phyloP scores from a whole-genome alignment of 2,888 invertebrate species.

The Halocaridina rubra region DNA sequence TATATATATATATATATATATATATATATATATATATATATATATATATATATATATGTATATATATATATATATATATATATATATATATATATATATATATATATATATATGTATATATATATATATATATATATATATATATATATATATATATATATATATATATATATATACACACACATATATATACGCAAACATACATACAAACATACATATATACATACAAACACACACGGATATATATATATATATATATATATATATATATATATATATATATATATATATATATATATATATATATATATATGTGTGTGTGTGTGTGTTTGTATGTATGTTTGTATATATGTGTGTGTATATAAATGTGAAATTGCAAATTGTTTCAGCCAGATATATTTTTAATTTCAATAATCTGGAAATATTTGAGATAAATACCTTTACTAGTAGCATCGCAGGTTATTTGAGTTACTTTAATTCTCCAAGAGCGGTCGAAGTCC shows the following conservation, averaged over 20 bases:
- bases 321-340: too few species aligned
- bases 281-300: too few species aligned
- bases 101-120: constrained; percentile 28
- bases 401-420: too few species aligned
- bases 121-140: constrained; percentile 13
- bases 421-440: too few species aligned
- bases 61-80: not conserved
- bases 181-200: not conserved
- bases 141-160: constrained; percentile 2
- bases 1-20: too few species aligned
- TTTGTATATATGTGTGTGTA: too few species aligned
- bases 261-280: not conserved
- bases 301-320: too few species aligned
- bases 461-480: not conserved
- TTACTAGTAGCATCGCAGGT: not conserved
- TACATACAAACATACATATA: not conserved
- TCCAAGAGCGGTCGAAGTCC: constrained; percentile 14
- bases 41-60: too few species aligned
- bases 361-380: too few species aligned
- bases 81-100: constrained; percentile 22
- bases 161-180: constrained; percentile 1
- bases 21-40: too few species aligned
- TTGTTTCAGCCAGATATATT: too few species aligned
- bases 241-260: not conserved
- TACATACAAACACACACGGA: not conserved